Evolutionary conservation across 2,113 vertebrate species (phyloP).

Genomic region (Mobula hypostoma): DNA sequence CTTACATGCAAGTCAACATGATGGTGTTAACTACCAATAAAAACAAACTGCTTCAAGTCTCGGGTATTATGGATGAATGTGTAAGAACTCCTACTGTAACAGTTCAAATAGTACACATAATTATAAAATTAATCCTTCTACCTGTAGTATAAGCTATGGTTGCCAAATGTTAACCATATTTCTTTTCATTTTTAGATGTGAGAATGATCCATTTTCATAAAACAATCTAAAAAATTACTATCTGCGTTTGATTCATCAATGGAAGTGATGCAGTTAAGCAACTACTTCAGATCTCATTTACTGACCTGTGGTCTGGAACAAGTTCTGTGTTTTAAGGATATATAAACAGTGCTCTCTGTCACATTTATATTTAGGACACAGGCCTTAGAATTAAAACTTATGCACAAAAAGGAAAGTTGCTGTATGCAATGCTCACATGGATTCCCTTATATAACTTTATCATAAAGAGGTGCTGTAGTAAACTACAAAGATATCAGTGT

Average conservation of each 20-base stretch:
- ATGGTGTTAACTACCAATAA: neutral
- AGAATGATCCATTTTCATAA: neutral
- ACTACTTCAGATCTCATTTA: neutral
- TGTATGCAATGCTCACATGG: neutral
- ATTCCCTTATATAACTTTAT: slow-evolving; percentile 13
- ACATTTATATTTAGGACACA: neutral
- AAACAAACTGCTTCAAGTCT: neutral
- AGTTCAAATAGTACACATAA: neutral
- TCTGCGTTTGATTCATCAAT: neutral
- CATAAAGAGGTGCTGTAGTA: slow-evolving; percentile 2
- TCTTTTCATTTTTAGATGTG: neutral
- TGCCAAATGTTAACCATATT: neutral
- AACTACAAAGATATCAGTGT: slow-evolving; percentile 23
- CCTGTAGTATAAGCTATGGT: neutral
- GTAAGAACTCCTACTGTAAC: neutral
- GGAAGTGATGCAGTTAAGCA: neutral
- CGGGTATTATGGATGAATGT: neutral
- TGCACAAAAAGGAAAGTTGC: slow-evolving; percentile 1
- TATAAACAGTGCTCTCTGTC: neutral
- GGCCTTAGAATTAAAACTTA: neutral
- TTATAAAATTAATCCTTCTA: neutral
- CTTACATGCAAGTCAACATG: neutral
- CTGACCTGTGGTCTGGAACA: neutral
- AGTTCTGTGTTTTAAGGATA: neutral
- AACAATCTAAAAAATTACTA: neutral